These are phyloP conservation scores for Tridacna gigas DNA, from an alignment of 2,888 invertebrate species.

Conservation along the genomic window DNA sequence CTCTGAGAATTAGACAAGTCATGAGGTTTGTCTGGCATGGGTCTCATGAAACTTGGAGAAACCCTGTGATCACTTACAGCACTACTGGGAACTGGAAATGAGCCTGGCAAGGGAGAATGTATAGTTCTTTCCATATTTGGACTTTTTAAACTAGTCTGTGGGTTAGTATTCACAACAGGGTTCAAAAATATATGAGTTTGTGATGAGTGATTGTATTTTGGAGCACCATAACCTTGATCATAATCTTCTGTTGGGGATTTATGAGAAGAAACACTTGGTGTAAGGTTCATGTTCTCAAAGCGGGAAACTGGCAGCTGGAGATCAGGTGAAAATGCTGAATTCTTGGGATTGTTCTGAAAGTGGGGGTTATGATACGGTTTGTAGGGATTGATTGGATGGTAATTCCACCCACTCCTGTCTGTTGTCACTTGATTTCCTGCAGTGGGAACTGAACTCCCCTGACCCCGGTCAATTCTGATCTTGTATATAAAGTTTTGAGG, in stretches of 20 bases:
- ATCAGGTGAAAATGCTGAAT: conserved; percentile 44
- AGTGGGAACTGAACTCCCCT: conserved; percentile 15
- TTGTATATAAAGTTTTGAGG: conserved; percentile 29
- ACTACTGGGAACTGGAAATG: conserved; percentile 12
- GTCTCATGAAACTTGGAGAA: conserved; percentile 34
- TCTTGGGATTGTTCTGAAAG: conserved; percentile 35
- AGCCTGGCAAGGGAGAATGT: conserved; percentile 30
- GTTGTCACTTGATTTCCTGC: not conserved
- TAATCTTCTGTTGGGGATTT: conserved; percentile 54
- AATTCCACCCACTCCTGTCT: conserved; percentile 34
- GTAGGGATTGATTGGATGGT: conserved; percentile 35
- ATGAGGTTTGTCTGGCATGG: not conserved
- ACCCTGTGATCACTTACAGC: conserved; percentile 34
- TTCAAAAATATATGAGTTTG: conserved; percentile 64
- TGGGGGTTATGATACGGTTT: conserved; percentile 34
- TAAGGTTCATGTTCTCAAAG: conserved; percentile 26
- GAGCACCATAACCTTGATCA: conserved; percentile 11
- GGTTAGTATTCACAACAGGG: conserved; percentile 43
- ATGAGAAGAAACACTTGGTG: conserved; percentile 33
- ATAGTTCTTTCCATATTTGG: conserved; percentile 40
- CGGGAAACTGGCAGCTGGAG: conserved; percentile 41
- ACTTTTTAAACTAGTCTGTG: conserved; percentile 35
- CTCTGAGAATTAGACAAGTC: conserved; percentile 12
- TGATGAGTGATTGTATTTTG: conserved; percentile 49
- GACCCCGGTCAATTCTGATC: conserved; percentile 43